phyloP scores from a whole-genome alignment of 2,888 invertebrate genomes.

The Tholera decimalis region DNA sequence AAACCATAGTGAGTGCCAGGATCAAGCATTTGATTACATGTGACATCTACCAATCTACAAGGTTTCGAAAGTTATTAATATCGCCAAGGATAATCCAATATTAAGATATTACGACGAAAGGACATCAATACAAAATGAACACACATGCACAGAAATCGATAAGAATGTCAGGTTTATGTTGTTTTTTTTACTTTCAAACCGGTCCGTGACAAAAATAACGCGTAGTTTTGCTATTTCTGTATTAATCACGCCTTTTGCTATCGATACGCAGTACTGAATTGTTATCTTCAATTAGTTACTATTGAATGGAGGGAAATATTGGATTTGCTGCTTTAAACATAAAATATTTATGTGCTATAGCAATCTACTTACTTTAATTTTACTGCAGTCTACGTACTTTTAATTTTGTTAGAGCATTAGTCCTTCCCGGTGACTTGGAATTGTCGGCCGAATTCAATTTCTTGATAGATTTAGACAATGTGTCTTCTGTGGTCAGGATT shows the following conservation, averaged over 20 bases:
- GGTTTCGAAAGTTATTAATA: constrained; percentile 12
- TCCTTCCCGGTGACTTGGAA: constrained; percentile 6
- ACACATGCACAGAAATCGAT: constrained; percentile 20
- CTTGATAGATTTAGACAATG: not conserved
- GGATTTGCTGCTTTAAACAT: not conserved
- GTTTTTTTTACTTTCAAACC: constrained; percentile 37
- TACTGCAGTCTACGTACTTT: too few relatives aligned
- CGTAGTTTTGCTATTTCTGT: constrained; percentile 49
- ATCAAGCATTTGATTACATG: too few relatives aligned
- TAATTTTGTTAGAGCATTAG: constrained; percentile 5
- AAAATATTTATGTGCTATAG: constrained; percentile 3
- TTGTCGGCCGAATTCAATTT: not conserved
- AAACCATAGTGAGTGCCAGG: too few relatives aligned
- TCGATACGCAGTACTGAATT: constrained; percentile 25
- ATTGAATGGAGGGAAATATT: constrained; percentile 31
- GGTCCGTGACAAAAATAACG: constrained; percentile 48
- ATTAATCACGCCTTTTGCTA: constrained; percentile 37
- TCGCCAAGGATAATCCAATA: constrained; percentile 7
- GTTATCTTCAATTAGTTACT: constrained; percentile 26
- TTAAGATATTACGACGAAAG: constrained; percentile 22
- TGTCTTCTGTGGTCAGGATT: constrained; percentile 3
- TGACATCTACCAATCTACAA: constrained; percentile 12
- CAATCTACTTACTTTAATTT: constrained; percentile 14
- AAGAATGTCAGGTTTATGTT: constrained; percentile 36
- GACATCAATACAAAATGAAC: constrained; percentile 1